Percentiles rank a stretch among this genome's conserved stretches.
Conservation (phyloP, 2,113 vertebrate genomes). For the Cavia porcellus region DNA sequence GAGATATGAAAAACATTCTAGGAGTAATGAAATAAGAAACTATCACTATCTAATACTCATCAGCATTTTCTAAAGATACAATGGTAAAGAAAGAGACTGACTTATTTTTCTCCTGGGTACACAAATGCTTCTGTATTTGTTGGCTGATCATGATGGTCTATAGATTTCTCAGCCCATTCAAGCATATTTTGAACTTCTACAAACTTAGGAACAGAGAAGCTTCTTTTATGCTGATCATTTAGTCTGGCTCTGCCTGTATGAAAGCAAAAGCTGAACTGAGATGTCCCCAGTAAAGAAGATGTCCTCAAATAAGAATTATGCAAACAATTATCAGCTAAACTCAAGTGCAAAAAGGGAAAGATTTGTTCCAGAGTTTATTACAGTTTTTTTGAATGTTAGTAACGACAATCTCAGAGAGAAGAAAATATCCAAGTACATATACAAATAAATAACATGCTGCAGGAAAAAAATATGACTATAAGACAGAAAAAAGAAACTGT, state of each 20-base stretch:
- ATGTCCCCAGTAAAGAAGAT: not conserved
- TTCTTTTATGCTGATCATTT: not conserved
- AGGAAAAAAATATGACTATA: slow-evolving; percentile 2
- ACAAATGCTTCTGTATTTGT: not conserved
- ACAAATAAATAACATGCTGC: slow-evolving; percentile 7
- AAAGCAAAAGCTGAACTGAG: slow-evolving; percentile 28
- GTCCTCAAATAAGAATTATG: slow-evolving; percentile 27
- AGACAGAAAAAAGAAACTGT: slow-evolving; percentile 11
- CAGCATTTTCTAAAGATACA: slow-evolving; percentile 11
- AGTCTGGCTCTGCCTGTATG: not conserved
- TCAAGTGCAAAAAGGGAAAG: slow-evolving; percentile 58
- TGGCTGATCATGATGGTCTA: not conserved
- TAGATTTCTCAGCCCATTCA: not conserved
- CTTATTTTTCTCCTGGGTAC: not conserved
- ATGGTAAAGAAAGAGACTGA: not conserved
- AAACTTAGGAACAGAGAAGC: not conserved
- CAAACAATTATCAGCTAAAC: slow-evolving; percentile 34
- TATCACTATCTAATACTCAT: not conserved
- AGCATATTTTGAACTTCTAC: not conserved
- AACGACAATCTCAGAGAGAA: slow-evolving; percentile 50
- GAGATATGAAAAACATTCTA: not conserved
- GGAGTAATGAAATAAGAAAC: slow-evolving; percentile 13
- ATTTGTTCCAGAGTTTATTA: not conserved
- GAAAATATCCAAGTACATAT: not conserved
- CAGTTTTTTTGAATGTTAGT: slow-evolving; percentile 46